These are phyloP conservation scores for Blennius ocellaris DNA, from an alignment of 2,113 vertebrate species.

Conservation along the genomic window DNA sequence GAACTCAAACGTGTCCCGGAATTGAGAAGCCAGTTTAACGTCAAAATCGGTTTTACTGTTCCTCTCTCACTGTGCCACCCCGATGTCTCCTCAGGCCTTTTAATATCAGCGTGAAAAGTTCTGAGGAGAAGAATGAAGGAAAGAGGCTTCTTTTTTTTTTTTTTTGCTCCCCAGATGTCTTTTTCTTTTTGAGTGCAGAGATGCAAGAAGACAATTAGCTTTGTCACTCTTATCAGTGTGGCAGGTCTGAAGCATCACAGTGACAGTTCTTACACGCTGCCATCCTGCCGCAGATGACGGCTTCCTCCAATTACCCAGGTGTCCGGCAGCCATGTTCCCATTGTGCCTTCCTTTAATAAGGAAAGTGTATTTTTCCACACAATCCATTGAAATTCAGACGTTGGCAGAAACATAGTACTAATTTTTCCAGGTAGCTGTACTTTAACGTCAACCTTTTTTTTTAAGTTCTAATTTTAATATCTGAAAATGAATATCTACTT, in stretches of 20 bases:
- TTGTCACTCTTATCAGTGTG: conserved; percentile 51
- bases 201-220: conserved; percentile 56
- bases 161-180: conserved; percentile 3
- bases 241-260: conserved; percentile 37
- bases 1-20: conserved; percentile 14
- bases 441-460: no score
- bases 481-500: no score
- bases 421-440: no score
- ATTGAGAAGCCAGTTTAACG: conserved; percentile 2
- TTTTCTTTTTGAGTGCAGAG: conserved; percentile 4
- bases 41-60: conserved; percentile 36
- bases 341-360: conserved; percentile 55
- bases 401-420: no score
- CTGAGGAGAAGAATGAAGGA: conserved; percentile 23
- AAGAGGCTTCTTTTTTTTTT: conserved; percentile 2
- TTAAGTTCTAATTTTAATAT: no score
- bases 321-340: conserved; percentile 46
- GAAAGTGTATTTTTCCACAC: conserved; percentile 10
- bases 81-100: conserved; percentile 49
- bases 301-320: conserved; percentile 53
- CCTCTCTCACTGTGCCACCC: conserved; percentile 10
- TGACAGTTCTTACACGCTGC: conserved; percentile 22
- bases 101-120: conserved; percentile 35
- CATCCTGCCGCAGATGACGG: conserved; percentile 37
- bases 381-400: conserved; percentile 1